Evolutionary conservation across 2,113 vertebrate genomes (phyloP), one percentile per base, ranked within the genome.

Genomic region (Clinocottus analis): DNA sequence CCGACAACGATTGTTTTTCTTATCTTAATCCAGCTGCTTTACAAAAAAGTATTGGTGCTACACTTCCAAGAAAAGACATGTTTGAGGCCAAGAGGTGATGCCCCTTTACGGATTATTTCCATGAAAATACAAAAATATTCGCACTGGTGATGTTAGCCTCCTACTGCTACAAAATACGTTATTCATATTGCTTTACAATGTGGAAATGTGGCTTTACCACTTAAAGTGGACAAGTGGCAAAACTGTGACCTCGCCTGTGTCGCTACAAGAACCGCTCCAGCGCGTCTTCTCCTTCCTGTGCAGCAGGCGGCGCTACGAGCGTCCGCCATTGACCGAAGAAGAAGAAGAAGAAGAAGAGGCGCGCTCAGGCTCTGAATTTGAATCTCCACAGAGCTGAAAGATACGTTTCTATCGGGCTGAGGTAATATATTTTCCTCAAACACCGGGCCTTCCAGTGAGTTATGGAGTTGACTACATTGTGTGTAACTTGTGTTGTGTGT

Each of bases 321-420:
- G 21, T 0, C 3, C 4, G 0, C 4, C 1, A 23, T 21, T 17
- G 1, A 41, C 27, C 51, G 3, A 2, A 53, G 51, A 56, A 56
- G 53, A 13, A 63, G 75, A 83, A 77, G 74, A 80, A 81, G 49
- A 19, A 43, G 41, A 29, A 19, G 47, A 41, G 0, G 83, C 81
- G 89, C 82, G 83, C 67, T 43, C 58, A 11, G 3, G 1, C 1
- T 0, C 0, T 10, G 5, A 5, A 56, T 91, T 91, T 84, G 83
- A 87, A 63, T 41, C 12, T 76, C 68, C 45, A 0, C 17, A 7
- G 21, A 68, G 0, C 4, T 5, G 12, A 2, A 2, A 0, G 82
- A 86, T 89, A 63, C 1, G 5, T 47, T 37, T 8, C 16, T 21
- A 7, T 16, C 73, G n/a, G 2, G 25, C 17, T 1, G 69, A 7